These are phyloP conservation scores for Drosophila pseudoananassae DNA, from an alignment of 1,140 invertebrate species.

Conservation along the genomic window DNA sequence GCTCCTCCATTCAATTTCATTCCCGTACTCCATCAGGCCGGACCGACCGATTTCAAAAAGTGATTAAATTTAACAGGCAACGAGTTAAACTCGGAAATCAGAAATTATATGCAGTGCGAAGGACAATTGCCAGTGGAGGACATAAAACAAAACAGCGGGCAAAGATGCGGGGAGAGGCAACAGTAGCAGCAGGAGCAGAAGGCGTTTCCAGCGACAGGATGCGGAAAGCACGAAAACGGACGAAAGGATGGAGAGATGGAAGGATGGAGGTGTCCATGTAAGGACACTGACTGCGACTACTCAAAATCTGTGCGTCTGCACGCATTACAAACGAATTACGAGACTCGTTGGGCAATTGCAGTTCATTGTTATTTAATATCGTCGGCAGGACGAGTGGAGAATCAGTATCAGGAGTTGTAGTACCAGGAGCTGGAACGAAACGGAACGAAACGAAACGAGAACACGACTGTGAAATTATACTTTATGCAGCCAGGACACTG, in stretches of 20 bases:
- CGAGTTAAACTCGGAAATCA: constrained; percentile 69
- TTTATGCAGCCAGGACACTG: constrained; percentile 68
- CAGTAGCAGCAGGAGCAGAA: background rate
- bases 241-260: constrained; percentile 20
- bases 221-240: background rate
- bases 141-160: constrained; percentile 64
- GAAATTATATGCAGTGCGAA: constrained; percentile 64
- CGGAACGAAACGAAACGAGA: constrained; percentile 23
- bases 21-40: constrained; percentile 10
- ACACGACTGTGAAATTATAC: constrained; percentile 71
- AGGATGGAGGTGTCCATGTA: background rate
- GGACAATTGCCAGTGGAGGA: constrained; percentile 50
- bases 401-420: background rate
- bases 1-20: background rate
- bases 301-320: constrained; percentile 81
- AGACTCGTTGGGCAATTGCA: constrained; percentile 80
- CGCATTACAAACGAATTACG: constrained; percentile 82
- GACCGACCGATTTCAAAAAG: constrained; percentile 42
- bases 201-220: constrained; percentile 2
- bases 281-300: constrained; percentile 50
- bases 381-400: constrained; percentile 39
- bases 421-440: constrained; percentile 5
- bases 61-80: constrained; percentile 74
- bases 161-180: constrained; percentile 26
- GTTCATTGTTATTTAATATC: constrained; percentile 82